Conservation (phyloP, 1,140 invertebrate species). For the Apocrypta bakeri region DNA sequence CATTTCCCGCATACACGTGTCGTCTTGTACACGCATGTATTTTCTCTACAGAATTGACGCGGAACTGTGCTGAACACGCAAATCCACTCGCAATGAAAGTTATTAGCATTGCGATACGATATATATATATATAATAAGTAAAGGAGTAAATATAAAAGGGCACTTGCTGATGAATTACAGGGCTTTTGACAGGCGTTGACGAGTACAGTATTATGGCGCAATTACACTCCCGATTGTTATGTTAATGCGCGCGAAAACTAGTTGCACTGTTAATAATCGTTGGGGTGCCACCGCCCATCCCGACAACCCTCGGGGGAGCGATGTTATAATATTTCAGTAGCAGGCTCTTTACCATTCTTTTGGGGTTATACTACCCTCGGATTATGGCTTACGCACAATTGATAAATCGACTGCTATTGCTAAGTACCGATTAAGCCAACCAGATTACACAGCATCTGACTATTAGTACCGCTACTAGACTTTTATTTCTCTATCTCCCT, state of each 20-base stretch:
- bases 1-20: too few species aligned
- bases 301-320: slow-evolving; percentile 56
- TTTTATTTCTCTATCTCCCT: too few species aligned
- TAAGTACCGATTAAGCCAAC: slow-evolving; percentile 64
- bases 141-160: too few species aligned
- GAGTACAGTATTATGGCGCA: slow-evolving; percentile 64
- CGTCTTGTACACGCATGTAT: too few species aligned
- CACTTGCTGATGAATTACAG: background rate
- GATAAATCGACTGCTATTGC: slow-evolving; percentile 69
- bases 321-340: slow-evolving; percentile 75
- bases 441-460: slow-evolving; percentile 47
- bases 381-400: slow-evolving; percentile 66
- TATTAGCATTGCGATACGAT: too few species aligned
- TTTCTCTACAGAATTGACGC: too few species aligned
- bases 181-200: slow-evolving; percentile 35
- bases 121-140: too few species aligned
- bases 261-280: slow-evolving; percentile 68
- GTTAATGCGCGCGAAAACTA: slow-evolving; percentile 64
- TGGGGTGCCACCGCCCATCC: slow-evolving; percentile 61
- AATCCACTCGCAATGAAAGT: too few species aligned
- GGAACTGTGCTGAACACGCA: too few species aligned
- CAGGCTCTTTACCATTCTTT: slow-evolving; percentile 49
- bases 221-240: slow-evolving; percentile 73
- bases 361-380: slow-evolving; percentile 50
- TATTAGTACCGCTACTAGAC: slow-evolving; percentile 54